Evolutionary conservation across 2,113 vertebrate species (phyloP), one percentile per base, ranked within the genome.

Genomic region (Lasiurus cinereus): DNA sequence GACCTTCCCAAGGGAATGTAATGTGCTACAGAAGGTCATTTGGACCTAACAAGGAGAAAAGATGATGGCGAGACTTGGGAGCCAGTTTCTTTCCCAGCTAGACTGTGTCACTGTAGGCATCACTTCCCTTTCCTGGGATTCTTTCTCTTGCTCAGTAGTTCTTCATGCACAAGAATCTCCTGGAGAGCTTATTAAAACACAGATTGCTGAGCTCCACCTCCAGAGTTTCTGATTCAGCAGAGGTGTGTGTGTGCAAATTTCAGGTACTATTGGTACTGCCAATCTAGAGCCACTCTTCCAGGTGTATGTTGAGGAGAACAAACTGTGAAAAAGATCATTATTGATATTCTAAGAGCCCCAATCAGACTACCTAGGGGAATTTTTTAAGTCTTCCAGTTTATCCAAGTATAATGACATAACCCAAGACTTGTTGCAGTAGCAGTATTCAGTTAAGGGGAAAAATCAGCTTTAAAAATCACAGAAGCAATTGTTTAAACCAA

Each of bases 381-480:
- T 79, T 82, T 73, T 69, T 27, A n/a, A 84, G n/a, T 74, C 33
- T 79, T 85, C 5, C 48, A 56, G 33, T 6, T 78, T 67, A 70
- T 10, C 56, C 19, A 88, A 76, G 66, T 83, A 62, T 15, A 66
- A 70, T 79, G 24, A 72, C 11, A 9, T 36, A 73, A 77, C 27
- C 36, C 21, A 46, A 50, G 12, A 21, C 22, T 88, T 24, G 36
- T 29, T 9, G 50, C 14, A 39, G 22, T 90, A 64, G 29, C 12
- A 43, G 29, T 46, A 48, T 29, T 82, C 5, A 6, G 10, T 88
- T 72, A 92, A 91, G 29, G 1, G 22, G 15, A 82, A 24, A n/a
- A 21, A 43, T 54, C 31, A 59, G 39, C 62, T 91, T 88, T 78
- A 12, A 91, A 93, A 97, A 83, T 91, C 64, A 95, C 4, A 77